Evolutionary conservation across 2,113 vertebrate species (phyloP).

Genomic region (Corydoras sp.): DNA sequence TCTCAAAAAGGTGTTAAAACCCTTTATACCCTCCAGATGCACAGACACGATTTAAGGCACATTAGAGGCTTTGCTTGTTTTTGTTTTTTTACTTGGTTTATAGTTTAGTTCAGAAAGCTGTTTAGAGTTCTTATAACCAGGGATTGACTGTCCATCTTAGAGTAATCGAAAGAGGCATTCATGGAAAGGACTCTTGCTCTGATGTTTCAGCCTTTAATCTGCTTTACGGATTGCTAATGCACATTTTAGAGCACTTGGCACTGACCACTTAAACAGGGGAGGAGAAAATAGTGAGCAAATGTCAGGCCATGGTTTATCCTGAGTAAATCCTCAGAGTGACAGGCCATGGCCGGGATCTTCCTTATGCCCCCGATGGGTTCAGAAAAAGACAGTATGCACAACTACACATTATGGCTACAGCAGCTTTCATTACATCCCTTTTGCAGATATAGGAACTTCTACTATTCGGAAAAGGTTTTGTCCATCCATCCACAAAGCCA

Average conservation of each 20-base stretch:
- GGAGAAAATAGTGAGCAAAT: slow-evolving; percentile 21
- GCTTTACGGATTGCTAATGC: slow-evolving; percentile 64
- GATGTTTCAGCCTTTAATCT: slow-evolving; percentile 67
- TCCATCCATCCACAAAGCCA: too few species aligned
- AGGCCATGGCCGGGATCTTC: background rate
- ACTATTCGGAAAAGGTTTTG: too few species aligned
- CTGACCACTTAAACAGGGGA: background rate
- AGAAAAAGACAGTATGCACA: too few species aligned
- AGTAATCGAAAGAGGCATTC: slow-evolving; percentile 35
- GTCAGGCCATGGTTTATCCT: slow-evolving; percentile 4
- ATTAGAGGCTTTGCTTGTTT: background rate
- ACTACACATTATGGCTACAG: too few species aligned
- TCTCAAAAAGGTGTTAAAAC: too few species aligned
- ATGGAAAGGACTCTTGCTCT: slow-evolving; percentile 54
- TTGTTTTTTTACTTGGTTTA: background rate
- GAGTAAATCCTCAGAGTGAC: slow-evolving; percentile 25
- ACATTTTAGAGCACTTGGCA: slow-evolving; percentile 4
- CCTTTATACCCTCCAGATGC: background rate
- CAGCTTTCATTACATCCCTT: too few species aligned
- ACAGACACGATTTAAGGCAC: background rate
- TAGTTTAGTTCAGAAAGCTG: slow-evolving; percentile 2
- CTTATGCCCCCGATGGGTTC: too few species aligned
- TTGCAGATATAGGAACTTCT: too few species aligned
- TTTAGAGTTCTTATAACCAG: background rate
- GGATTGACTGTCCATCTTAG: background rate